phyloP scores from a whole-genome alignment of 2,113 vertebrate species.

The Ursus arctos region DNA sequence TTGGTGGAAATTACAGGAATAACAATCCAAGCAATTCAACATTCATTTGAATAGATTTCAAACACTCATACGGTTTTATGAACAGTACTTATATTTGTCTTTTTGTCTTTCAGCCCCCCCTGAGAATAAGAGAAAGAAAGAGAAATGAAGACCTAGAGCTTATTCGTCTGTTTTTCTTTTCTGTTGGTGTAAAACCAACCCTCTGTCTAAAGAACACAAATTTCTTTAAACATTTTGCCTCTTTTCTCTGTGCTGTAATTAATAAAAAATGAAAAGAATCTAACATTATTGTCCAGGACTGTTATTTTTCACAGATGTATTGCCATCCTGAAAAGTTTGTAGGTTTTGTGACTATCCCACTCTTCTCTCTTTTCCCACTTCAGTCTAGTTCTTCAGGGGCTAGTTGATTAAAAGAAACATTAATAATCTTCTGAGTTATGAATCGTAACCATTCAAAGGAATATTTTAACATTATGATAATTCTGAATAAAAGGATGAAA shows the following conservation, averaged over 20 bases:
- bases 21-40: not conserved
- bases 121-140: conserved; percentile 8
- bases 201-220: conserved; percentile 17
- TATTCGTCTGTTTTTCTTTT: conserved; percentile 51
- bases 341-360: not conserved
- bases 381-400: not conserved
- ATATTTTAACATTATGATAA: conserved; percentile 7
- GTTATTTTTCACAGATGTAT: conserved; percentile 47
- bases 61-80: not conserved
- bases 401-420: not conserved
- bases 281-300: not conserved
- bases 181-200: conserved; percentile 54
- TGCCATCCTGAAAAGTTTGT: not conserved
- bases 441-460: not conserved
- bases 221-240: conserved; percentile 57
- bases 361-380: not conserved
- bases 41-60: not conserved
- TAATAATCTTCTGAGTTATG: not conserved
- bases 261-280: conserved; percentile 74
- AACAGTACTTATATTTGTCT: not conserved
- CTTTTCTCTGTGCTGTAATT: conserved; percentile 61
- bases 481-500: not conserved
- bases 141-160: conserved; percentile 43
- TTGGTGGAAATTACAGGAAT: not conserved
- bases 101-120: conserved; percentile 60